Evolutionary conservation across 2,113 vertebrate genomes (phyloP).

Genomic region (Podiceps cristatus): DNA sequence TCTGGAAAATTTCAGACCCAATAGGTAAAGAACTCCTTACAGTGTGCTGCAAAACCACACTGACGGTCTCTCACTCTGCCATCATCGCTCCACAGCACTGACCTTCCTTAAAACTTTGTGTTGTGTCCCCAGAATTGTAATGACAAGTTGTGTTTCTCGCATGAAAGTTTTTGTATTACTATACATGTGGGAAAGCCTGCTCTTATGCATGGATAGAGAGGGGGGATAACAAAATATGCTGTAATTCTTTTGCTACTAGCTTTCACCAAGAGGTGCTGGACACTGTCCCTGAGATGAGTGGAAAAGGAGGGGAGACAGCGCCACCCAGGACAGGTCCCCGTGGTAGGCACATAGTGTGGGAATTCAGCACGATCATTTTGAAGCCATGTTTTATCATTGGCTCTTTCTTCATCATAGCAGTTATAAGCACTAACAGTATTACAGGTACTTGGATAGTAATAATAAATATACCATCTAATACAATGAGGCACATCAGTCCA

Average conservation of each 20-base stretch:
- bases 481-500: not conserved
- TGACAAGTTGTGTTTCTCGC: rapidly evolving
- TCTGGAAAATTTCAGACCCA: not conserved
- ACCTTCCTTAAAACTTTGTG: not conserved
- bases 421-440: not conserved
- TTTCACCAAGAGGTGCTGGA: not conserved
- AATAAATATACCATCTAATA: not conserved
- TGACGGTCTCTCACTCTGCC: not conserved
- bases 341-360: not conserved
- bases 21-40: not conserved
- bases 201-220: not conserved
- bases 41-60: not conserved
- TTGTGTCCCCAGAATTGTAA: not conserved
- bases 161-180: not conserved
- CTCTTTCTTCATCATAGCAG: not conserved
- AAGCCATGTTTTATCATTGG: not conserved
- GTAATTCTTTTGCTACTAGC: not conserved
- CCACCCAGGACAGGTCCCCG: not conserved
- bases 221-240: not conserved
- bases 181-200: not conserved
- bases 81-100: not conserved
- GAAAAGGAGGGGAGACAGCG: not conserved
- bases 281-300: not conserved
- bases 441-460: not conserved
- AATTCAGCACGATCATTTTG: not conserved